A percentile compares a stretch with the other conserved stretches of the same genome.
phyloP scores from a whole-genome alignment of 2,797 vertebrate species.

The Champsocephalus esox region DNA sequence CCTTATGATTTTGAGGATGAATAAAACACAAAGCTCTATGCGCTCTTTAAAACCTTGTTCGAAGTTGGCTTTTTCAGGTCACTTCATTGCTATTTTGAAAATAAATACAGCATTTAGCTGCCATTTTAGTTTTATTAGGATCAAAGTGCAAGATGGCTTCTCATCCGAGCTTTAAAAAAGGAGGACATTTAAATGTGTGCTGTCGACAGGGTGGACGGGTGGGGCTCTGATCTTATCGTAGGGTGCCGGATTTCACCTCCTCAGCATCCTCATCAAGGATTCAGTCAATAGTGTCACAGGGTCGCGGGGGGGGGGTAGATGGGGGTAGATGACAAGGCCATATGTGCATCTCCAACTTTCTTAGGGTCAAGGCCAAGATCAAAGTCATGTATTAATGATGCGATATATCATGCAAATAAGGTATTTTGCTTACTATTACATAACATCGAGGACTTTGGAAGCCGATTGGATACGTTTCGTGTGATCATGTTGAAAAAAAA shows the following conservation, averaged over 20 bases:
- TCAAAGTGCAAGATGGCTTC: background rate
- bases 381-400: conserved; percentile 48
- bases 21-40: conserved; percentile 34
- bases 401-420: conserved; percentile 28
- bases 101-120: too few species aligned
- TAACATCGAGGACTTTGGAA: background rate
- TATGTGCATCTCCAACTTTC: conserved; percentile 33
- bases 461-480: background rate
- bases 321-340: conserved; percentile 49
- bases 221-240: conserved; percentile 88
- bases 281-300: conserved; percentile 86
- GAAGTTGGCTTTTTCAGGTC: background rate
- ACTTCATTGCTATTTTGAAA: background rate
- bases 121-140: conserved; percentile 1
- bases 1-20: conserved; percentile 60
- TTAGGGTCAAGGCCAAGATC: conserved; percentile 52
- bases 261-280: conserved; percentile 91
- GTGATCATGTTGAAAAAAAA: background rate
- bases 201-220: conserved; percentile 49
- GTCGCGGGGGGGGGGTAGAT: conserved; percentile 58
- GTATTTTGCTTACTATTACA: conserved; percentile 18
- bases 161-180: background rate
- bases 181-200: conserved; percentile 26
- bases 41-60: conserved; percentile 3
- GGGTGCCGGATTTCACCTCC: conserved; percentile 90